phyloP scores from a whole-genome alignment of 2,113 vertebrate species.

The Notothenia coriiceps region DNA sequence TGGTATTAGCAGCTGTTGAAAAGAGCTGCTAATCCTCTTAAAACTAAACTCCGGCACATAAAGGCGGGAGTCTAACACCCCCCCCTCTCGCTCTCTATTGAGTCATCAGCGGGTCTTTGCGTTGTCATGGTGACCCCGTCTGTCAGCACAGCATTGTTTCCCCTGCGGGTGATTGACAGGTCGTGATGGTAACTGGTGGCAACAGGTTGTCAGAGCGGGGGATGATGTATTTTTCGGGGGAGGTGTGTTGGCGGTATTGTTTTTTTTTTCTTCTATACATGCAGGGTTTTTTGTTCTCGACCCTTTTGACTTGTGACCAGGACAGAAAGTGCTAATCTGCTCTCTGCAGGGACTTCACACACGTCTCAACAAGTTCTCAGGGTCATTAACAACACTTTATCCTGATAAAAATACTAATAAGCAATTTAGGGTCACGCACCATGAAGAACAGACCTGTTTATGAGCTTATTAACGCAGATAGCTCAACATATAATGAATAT shows the following conservation, averaged over 20 bases:
- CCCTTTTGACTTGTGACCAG: conserved; percentile 56
- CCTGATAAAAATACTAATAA: rapidly evolving
- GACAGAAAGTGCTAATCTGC: conserved; percentile 32
- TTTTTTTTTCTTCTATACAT: background rate
- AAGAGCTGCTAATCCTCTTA: conserved; percentile 50
- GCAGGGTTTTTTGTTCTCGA: conserved; percentile 24
- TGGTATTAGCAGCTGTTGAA: conserved; percentile 41
- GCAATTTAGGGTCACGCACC: background rate
- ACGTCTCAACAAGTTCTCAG: conserved; percentile 33
- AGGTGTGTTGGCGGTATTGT: background rate
- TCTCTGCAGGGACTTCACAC: conserved; percentile 14
- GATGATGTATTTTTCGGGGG: conserved; percentile 25
- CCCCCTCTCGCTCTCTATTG: conserved; percentile 21
- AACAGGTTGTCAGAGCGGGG: conserved; percentile 53
- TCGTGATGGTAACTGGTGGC: conserved; percentile 55
- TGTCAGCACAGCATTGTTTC: conserved; percentile 51
- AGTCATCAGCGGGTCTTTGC: conserved; percentile 55
- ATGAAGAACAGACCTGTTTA: background rate
- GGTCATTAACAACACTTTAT: background rate
- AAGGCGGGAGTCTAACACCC: conserved; percentile 22
- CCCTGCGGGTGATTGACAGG: conserved; percentile 49
- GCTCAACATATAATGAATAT: background rate
- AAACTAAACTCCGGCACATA: conserved; percentile 22
- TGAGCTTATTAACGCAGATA: too few relatives aligned
- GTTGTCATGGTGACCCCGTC: conserved; percentile 69